Conservation (phyloP, 1,140 invertebrate species). For the Anoplophora glabripennis region DNA sequence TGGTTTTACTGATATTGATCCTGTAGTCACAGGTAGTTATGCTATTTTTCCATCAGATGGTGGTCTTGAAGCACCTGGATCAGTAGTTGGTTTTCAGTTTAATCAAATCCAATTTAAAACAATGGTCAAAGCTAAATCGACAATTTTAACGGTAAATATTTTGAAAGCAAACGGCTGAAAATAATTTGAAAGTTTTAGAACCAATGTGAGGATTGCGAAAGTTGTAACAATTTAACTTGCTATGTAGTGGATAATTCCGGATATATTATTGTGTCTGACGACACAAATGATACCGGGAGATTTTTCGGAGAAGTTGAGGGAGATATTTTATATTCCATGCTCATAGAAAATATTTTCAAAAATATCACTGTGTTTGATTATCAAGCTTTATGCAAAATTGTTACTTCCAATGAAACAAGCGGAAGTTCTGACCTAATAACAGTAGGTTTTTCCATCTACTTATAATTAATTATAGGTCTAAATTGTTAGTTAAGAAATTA, state of each 20-base stretch:
- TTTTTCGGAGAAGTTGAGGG: slow-evolving; percentile 86
- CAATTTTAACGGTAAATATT: slow-evolving; percentile 2
- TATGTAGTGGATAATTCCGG: slow-evolving; percentile 87
- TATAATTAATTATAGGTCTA: no score
- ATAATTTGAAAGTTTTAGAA: slow-evolving; percentile 43
- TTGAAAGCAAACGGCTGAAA: not conserved
- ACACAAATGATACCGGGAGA: slow-evolving; percentile 61
- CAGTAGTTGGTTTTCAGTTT: slow-evolving; percentile 84
- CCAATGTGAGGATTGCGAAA: slow-evolving; percentile 54
- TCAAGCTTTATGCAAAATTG: slow-evolving; percentile 68
- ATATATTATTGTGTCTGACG: slow-evolving; percentile 75
- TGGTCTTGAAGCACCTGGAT: slow-evolving; percentile 75
- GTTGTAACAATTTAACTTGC: slow-evolving; percentile 63
- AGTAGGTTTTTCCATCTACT: no score
- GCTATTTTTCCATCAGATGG: slow-evolving; percentile 81
- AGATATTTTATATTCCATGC: slow-evolving; percentile 74
- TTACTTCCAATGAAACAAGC: slow-evolving; percentile 27
- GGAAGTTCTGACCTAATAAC: slow-evolving; percentile 46
- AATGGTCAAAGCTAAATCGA: slow-evolving; percentile 3
- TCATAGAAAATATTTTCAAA: slow-evolving; percentile 71
- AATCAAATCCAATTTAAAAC: slow-evolving; percentile 51
- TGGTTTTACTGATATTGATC: slow-evolving; percentile 54
- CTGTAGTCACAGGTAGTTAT: slow-evolving; percentile 72
- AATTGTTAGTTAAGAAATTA: not conserved
- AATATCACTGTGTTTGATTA: slow-evolving; percentile 80